phyloP scores from a whole-genome alignment of 1,140 invertebrate species.

The Trachymyrmex septentrionalis region DNA sequence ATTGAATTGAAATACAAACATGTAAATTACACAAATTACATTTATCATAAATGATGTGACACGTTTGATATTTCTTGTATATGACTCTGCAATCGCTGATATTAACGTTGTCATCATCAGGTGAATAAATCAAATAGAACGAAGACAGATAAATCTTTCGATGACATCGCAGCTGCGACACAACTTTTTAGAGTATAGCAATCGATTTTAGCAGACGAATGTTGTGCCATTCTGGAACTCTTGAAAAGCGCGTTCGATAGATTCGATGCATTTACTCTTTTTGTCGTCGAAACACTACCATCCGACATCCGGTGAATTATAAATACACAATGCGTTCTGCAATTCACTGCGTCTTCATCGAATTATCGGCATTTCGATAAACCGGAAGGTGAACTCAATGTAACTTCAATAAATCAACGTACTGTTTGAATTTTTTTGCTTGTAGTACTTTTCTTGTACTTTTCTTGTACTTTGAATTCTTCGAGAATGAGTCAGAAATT shows the following conservation, averaged over 20 bases:
- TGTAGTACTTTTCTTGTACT: background rate
- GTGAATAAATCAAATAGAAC: slow-evolving; percentile 27
- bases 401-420: background rate
- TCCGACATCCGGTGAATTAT: slow-evolving; percentile 42
- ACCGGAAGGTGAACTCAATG: slow-evolving; percentile 21
- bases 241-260: slow-evolving; percentile 49
- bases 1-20: background rate
- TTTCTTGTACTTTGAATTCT: background rate
- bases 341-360: slow-evolving; percentile 29
- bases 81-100: background rate
- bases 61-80: background rate
- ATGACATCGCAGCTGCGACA: slow-evolving; percentile 18
- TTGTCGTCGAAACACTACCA: slow-evolving; percentile 40
- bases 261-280: slow-evolving; percentile 54
- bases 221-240: slow-evolving; percentile 22
- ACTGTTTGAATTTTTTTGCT: background rate
- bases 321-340: slow-evolving; percentile 47
- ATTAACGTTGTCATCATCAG: background rate
- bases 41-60: background rate
- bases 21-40: slow-evolving; percentile 21
- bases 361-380: slow-evolving; percentile 48
- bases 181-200: slow-evolving; percentile 38
- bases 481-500: background rate
- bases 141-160: slow-evolving; percentile 24
- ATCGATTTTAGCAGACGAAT: slow-evolving; percentile 48